Evolutionary conservation across 2,113 vertebrate species (phyloP).

Genomic region (Stigmatopora nigra): DNA sequence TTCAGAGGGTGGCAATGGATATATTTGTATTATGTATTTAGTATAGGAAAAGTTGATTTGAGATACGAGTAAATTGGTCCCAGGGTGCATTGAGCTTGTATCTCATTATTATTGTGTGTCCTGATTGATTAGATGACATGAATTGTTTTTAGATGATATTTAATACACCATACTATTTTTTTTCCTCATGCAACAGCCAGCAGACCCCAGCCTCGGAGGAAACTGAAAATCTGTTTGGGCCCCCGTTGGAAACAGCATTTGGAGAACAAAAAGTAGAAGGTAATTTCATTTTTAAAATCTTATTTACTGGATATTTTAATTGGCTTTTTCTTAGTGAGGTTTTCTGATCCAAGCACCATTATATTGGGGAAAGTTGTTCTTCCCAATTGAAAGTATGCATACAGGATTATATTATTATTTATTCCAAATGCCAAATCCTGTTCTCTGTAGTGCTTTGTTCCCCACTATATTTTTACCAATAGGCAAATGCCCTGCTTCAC

Average conservation of each 20-base stretch:
- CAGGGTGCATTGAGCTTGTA: no score
- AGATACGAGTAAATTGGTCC: no score
- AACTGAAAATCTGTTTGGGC: conserved; percentile 80
- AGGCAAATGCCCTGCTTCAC: conserved; percentile 19
- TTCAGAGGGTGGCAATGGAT: no score
- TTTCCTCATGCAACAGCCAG: conserved; percentile 62
- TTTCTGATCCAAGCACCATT: background rate
- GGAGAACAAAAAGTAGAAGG: conserved; percentile 86
- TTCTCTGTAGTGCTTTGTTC: background rate
- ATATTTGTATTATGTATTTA: no score
- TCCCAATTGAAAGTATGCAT: conserved; percentile 4
- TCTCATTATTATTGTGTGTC: background rate
- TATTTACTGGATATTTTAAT: background rate
- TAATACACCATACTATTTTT: background rate
- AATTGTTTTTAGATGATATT: background rate
- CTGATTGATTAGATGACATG: background rate
- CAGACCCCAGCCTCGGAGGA: conserved; percentile 71
- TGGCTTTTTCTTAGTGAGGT: background rate
- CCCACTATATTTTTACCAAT: conserved; percentile 1
- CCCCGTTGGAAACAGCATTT: conserved; percentile 86
- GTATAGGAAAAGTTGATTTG: no score
- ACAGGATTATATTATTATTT: conserved; percentile 10
- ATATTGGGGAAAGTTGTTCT: background rate
- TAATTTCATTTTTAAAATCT: conserved; percentile 43
- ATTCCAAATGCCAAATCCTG: conserved; percentile 10